phyloP scores from a whole-genome alignment of 2,888 invertebrate genomes.

The Pasiphila rectangulata region DNA sequence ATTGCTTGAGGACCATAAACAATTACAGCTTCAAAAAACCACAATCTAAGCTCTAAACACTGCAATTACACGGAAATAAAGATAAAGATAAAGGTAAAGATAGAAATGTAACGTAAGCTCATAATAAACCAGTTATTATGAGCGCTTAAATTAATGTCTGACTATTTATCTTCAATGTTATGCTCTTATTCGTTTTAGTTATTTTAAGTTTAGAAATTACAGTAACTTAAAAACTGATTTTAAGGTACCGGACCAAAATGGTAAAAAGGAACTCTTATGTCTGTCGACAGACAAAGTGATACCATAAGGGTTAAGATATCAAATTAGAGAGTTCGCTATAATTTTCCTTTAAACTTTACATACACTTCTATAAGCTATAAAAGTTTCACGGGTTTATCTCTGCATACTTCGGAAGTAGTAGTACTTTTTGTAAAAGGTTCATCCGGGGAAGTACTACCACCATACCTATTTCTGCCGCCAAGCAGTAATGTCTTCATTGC shows the following conservation, averaged over 20 bases:
- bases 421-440: too few species aligned
- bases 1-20: slow-evolving; percentile 27
- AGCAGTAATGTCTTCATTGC: too few species aligned
- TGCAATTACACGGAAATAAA: slow-evolving; percentile 31
- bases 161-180: slow-evolving; percentile 28
- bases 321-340: too few species aligned
- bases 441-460: too few species aligned
- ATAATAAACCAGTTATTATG: slow-evolving; percentile 31
- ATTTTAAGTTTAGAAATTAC: slow-evolving; percentile 14
- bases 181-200: slow-evolving; percentile 22
- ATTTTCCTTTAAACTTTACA: too few species aligned
- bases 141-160: slow-evolving; percentile 28
- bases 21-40: slow-evolving; percentile 25
- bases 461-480: too few species aligned
- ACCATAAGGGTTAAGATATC: too few species aligned
- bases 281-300: too few species aligned
- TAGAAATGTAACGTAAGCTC: slow-evolving; percentile 27
- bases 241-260: not conserved
- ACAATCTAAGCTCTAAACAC: slow-evolving; percentile 26
- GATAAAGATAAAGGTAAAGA: too few species aligned
- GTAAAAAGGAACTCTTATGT: not conserved
- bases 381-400: too few species aligned
- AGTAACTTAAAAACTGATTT: slow-evolving; percentile 6
- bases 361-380: too few species aligned
- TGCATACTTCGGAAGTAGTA: too few species aligned